Percentiles rank a stretch among this genome's conserved stretches.
phyloP scores from a whole-genome alignment of 2,797 vertebrate genomes.

The Pogoniulus pusillus region DNA sequence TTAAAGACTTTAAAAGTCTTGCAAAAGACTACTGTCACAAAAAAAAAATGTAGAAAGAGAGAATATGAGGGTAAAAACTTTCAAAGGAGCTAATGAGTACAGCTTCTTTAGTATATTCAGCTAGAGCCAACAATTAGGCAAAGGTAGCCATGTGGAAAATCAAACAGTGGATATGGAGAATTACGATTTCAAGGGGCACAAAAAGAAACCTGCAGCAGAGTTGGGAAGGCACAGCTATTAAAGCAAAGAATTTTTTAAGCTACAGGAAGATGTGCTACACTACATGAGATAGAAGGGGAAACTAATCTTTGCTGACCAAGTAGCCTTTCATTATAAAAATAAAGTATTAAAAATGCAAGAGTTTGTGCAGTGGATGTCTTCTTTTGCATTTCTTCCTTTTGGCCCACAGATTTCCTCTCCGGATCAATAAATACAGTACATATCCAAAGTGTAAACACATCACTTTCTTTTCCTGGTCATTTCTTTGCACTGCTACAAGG shows the following conservation, averaged over 20 bases:
- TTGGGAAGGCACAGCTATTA: background rate
- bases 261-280: background rate
- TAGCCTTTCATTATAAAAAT: background rate
- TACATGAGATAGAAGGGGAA: background rate
- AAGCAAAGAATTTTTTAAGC: background rate
- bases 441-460: background rate
- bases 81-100: rapidly evolving
- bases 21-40: background rate
- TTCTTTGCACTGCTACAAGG: background rate
- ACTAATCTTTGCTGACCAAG: background rate
- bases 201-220: background rate
- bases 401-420: background rate
- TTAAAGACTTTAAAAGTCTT: background rate
- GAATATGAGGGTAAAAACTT: background rate
- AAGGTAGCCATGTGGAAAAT: background rate
- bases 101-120: background rate
- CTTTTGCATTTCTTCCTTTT: constrained; percentile 3
- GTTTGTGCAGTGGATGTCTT: background rate
- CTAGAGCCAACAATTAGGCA: background rate
- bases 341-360: background rate
- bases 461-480: background rate
- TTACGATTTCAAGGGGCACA: background rate
- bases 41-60: background rate
- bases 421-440: background rate
- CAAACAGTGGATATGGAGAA: background rate